Base-by-base conservation (phyloP, 2,113 vertebrate species). In the Brachypodius melanocephalos region DNA sequence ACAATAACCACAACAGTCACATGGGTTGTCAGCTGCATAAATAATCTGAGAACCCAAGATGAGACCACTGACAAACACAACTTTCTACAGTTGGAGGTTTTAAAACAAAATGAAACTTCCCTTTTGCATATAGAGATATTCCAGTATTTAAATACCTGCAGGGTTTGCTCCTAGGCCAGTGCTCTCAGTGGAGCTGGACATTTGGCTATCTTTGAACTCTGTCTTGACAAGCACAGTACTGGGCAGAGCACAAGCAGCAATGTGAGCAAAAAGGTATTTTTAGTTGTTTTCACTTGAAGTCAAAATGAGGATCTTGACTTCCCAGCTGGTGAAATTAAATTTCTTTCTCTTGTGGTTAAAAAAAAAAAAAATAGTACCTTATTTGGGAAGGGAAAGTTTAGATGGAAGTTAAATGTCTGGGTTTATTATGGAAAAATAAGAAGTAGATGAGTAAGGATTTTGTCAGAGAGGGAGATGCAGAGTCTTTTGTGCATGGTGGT, bases 241-340 rank as follows among this genome's bases (percentile, higher is more conserved):
- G 66, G 49, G 73, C 42, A 45, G 7, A 65, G 74, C 46, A 83
- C 38, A 80, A 76, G 42, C 68, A 94, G 71, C 49, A 91, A 29
- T 29, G 81, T 34, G 57, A 92, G 77, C 77, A 95, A 88, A 89
- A 90, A 36, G n/a, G 10, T 90, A 80, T 86, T 94, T 96, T 96
- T 83, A 86, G 85, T 57, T 84, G 14, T 93, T 93, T 96, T 93
- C 85, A 65, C 79, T 91, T 51, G 55, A 94, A 91, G 72, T 67
- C 46, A 91, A 73, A 96, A 94, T 91, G 51, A 93, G 46, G 82
- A 85, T 94, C 81, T 82, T 89, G 79, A 55, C 43, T 85, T 93
- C 31, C 57, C 55, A 72, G 68, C 57, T 52, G 36, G n/a, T 74
- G 51, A 93, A 91, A 93, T 86, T 67, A 59, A 96, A 90, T 75